A percentile compares a stretch with the other conserved stretches of the same genome.
Evolutionary conservation across 2,113 vertebrate genomes (phyloP).

Genomic region (Vimba vimba): DNA sequence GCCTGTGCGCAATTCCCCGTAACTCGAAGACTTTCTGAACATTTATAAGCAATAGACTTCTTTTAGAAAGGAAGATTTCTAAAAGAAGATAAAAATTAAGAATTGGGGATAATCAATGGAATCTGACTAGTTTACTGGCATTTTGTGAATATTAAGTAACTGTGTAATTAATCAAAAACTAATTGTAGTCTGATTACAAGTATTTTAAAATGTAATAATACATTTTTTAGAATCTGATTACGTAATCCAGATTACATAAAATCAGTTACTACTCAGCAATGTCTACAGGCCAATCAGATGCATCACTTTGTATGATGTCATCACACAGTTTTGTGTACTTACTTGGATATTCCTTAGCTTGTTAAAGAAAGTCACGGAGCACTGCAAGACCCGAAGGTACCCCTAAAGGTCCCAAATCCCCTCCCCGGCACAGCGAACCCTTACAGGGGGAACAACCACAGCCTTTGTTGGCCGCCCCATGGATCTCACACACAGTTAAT

Average conservation of each 20-base stretch:
- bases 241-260: neutral
- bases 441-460: constrained; percentile 69
- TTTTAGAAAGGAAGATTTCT: too few relatives aligned
- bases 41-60: too few relatives aligned
- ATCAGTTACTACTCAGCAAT: constrained; percentile 23
- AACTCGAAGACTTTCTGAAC: too few relatives aligned
- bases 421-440: constrained; percentile 60
- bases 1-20: too few relatives aligned
- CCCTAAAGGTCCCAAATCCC: constrained; percentile 63
- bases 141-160: too few relatives aligned
- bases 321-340: neutral
- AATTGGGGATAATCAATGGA: too few relatives aligned
- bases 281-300: constrained; percentile 38
- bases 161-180: too few relatives aligned
- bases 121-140: too few relatives aligned
- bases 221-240: neutral
- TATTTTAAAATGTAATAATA: too few relatives aligned
- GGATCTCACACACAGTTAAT: constrained; percentile 81
- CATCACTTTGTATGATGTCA: constrained; percentile 10
- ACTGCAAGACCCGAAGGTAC: constrained; percentile 57
- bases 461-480: constrained; percentile 73
- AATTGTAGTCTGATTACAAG: too few relatives aligned
- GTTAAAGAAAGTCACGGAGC: neutral
- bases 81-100: too few relatives aligned
- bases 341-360: neutral